These are phyloP conservation scores for Pteronotus mesoamericanus DNA, from an alignment of 2,797 vertebrate genomes.

Conservation along the genomic window DNA sequence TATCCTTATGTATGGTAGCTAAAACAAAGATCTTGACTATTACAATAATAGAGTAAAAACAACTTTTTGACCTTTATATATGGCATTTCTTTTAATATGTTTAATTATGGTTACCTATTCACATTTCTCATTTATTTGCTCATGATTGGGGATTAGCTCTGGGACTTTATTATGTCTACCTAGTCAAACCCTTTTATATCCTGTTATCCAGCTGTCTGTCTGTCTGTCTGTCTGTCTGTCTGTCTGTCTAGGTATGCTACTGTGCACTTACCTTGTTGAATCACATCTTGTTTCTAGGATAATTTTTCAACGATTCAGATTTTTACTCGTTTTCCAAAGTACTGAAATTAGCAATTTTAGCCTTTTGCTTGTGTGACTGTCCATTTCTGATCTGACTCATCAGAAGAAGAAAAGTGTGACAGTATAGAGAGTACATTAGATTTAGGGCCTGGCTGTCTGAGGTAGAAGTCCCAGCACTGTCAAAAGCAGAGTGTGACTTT, in stretches of 20 bases:
- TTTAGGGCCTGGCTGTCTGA: neutral
- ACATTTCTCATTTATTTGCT: neutral
- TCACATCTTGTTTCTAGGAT: neutral
- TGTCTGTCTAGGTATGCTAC: neutral
- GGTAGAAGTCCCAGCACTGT: neutral
- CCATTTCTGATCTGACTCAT: neutral
- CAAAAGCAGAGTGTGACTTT: neutral
- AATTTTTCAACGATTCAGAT: neutral
- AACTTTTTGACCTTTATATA: neutral
- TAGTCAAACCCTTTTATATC: neutral
- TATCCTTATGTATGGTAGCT: constrained; percentile 24
- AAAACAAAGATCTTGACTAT: constrained; percentile 19
- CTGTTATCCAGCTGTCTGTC: neutral
- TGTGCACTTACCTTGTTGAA: constrained; percentile 23
- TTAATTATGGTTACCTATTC: constrained; percentile 6
- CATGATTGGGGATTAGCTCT: neutral
- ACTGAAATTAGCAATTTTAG: neutral
- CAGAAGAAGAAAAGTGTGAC: neutral
- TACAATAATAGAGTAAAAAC: neutral
- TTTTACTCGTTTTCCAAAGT: constrained; percentile 7
- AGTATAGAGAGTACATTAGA: neutral
- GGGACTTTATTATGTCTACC: neutral
- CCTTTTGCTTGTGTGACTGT: constrained; percentile 21
- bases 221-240: neutral
- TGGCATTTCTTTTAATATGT: neutral